These are phyloP conservation scores for Enteromius anoplus DNA, from an alignment of 2,797 vertebrate species.

Conservation along the genomic window DNA sequence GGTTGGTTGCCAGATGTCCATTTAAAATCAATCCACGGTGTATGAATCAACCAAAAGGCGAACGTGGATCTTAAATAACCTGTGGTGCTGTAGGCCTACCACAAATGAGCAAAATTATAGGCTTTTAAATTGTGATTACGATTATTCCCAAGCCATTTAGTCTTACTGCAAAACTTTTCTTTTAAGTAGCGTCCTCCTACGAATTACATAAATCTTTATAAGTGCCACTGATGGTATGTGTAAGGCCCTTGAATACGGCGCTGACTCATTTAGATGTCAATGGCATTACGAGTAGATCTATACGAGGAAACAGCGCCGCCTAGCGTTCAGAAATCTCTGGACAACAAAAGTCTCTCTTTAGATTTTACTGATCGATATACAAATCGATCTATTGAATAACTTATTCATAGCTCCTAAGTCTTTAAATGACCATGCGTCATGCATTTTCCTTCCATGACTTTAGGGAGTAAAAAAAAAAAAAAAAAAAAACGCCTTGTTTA, in stretches of 20 bases:
- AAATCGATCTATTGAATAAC: background rate
- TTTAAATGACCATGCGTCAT: background rate
- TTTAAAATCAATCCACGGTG: background rate
- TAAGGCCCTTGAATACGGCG: background rate
- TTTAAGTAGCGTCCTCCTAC: slow-evolving; percentile 12
- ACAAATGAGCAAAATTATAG: background rate
- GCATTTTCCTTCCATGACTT: background rate
- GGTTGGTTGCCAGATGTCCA: background rate
- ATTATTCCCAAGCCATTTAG: background rate
- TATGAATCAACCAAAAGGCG: slow-evolving; percentile 1
- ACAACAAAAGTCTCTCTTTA: background rate
- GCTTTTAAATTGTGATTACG: background rate
- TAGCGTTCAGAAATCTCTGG: background rate
- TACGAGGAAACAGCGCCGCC: slow-evolving; percentile 36
- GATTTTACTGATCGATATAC: background rate
- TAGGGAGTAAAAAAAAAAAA: background rate
- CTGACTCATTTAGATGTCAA: slow-evolving; percentile 15
- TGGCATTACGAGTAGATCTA: background rate
- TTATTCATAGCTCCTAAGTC: background rate
- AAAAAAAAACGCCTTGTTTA: background rate
- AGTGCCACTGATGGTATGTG: slow-evolving; percentile 14
- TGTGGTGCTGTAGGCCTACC: background rate
- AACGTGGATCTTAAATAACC: background rate
- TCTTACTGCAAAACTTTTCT: background rate
- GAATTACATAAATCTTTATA: slow-evolving; percentile 22